Conservation (phyloP, 2,888 invertebrate species). For the Carpatolechia fugitivella region DNA sequence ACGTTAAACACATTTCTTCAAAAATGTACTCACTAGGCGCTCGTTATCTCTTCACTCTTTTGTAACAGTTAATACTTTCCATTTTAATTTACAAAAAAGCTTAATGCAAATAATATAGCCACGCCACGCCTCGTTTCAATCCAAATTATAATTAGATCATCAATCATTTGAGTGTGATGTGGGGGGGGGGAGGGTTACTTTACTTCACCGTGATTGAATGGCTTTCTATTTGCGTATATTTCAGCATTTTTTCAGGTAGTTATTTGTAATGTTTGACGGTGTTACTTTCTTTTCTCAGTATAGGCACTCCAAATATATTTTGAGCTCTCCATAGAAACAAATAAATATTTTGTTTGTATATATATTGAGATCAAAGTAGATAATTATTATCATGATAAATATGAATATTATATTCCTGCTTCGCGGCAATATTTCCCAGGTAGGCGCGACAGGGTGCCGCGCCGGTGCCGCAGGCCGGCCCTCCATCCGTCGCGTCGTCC, state of each 20-base stretch:
- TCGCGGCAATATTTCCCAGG: constrained; percentile 3
- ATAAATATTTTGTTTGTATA: too few relatives aligned
- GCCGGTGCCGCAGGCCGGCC: constrained; percentile 16
- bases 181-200: background rate
- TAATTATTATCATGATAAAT: constrained; percentile 2
- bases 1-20: too few relatives aligned
- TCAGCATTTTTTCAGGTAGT: background rate
- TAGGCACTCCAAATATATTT: too few relatives aligned
- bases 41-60: background rate
- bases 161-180: constrained; percentile 12
- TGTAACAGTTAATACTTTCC: background rate
- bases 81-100: background rate
- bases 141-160: constrained; percentile 11
- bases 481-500: constrained; percentile 11
- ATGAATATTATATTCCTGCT: constrained; percentile 8
- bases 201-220: background rate
- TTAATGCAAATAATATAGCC: background rate
- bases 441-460: constrained; percentile 4
- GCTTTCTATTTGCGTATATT: background rate
- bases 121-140: background rate
- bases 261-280: background rate
- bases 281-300: too few relatives aligned
- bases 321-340: too few relatives aligned
- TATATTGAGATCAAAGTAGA: constrained; percentile 3
- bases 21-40: background rate